Conservation (phyloP, 2,797 vertebrate genomes). For the Luscinia megarhynchos region DNA sequence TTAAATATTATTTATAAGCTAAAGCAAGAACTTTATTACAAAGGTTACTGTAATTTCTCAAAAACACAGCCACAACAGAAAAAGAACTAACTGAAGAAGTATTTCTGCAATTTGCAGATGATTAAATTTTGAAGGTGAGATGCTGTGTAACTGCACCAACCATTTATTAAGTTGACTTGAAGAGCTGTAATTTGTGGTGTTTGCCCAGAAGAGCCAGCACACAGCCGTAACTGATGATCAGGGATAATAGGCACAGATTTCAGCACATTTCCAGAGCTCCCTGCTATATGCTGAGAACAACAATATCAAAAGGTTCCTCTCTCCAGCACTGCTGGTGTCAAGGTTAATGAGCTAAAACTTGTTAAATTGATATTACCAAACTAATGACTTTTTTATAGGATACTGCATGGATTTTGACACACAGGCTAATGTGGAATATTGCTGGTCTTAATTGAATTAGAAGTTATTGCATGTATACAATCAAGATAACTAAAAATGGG, state of each 20-base stretch:
- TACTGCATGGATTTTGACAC: conserved; percentile 59
- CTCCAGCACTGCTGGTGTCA: conserved; percentile 51
- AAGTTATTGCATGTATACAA: conserved; percentile 49
- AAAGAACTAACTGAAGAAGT: not conserved
- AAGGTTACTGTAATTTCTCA: not conserved
- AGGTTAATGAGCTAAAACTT: conserved; percentile 72
- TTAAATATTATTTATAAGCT: not conserved
- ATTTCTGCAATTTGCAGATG: not conserved
- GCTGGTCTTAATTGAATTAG: conserved; percentile 61
- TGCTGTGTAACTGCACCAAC: not conserved
- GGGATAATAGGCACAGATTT: not conserved
- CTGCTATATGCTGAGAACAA: conserved; percentile 4
- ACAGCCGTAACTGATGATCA: not conserved
- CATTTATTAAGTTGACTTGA: not conserved
- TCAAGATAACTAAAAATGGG: conserved; percentile 24
- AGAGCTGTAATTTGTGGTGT: not conserved
- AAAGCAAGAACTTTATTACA: not conserved
- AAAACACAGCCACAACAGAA: not conserved
- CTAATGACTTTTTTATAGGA: conserved; percentile 66
- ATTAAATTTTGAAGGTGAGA: conserved; percentile 10
- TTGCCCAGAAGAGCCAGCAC: not conserved
- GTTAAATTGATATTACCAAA: conserved; percentile 68
- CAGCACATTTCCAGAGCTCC: conserved; percentile 21
- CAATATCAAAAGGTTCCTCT: conserved; percentile 44
- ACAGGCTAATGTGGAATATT: conserved; percentile 45